Evolutionary conservation across 2,888 invertebrate genomes (phyloP).

Genomic region (Fabriciana adippe): DNA sequence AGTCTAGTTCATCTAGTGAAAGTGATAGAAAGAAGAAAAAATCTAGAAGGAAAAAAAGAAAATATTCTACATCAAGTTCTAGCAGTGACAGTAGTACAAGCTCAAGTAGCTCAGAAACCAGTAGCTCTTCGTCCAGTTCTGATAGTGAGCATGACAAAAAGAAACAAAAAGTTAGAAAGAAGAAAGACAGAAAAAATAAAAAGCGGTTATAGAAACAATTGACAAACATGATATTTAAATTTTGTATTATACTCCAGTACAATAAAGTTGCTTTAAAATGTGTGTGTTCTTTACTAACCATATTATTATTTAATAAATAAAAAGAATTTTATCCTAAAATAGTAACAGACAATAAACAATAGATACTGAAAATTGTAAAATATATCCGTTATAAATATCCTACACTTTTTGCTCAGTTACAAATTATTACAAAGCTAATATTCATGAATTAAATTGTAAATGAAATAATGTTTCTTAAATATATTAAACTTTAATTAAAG

Average conservation of each 20-base stretch:
- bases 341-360: no score
- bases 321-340: no score
- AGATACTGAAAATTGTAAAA: no score
- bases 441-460: no score
- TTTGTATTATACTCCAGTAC: conserved; percentile 15
- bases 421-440: no score
- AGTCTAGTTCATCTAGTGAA: conserved; percentile 67
- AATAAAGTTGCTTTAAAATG: conserved; percentile 21
- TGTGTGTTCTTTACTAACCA: neutral
- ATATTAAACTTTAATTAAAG: no score
- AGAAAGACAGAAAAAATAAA: conserved; percentile 53
- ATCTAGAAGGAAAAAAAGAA: conserved; percentile 54
- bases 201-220: conserved; percentile 36
- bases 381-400: no score
- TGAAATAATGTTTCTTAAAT: no score
- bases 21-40: conserved; percentile 58
- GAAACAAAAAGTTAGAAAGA: conserved; percentile 50
- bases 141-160: conserved; percentile 57
- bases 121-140: conserved; percentile 62
- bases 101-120: conserved; percentile 61
- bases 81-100: conserved; percentile 52
- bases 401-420: no score
- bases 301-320: neutral
- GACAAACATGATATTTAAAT: neutral
- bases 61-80: conserved; percentile 64